A percentile compares a stretch with the other conserved stretches of the same genome.
Conservation (phyloP, 2,797 vertebrate species). For the Sciurus vulgaris region DNA sequence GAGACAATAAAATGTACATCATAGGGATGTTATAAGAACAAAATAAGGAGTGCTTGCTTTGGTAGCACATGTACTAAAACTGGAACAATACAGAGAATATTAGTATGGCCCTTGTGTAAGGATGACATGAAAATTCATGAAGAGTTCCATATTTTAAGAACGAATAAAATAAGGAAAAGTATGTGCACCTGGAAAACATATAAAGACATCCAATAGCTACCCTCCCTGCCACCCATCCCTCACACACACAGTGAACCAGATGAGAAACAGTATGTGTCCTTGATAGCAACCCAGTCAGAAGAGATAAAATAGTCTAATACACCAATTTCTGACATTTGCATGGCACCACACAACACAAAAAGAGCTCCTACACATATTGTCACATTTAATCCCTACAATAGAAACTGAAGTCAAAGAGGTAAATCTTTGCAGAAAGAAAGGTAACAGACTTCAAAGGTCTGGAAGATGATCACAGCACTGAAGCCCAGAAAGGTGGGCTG, state of each 20-base stretch:
- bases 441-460: neutral
- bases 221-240: neutral
- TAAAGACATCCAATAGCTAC: neutral
- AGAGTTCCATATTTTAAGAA: too few relatives aligned
- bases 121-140: too few relatives aligned
- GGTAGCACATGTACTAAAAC: too few relatives aligned
- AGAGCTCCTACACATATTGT: neutral
- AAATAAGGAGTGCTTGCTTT: too few relatives aligned
- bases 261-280: neutral
- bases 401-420: neutral
- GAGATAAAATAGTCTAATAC: neutral
- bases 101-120: too few relatives aligned
- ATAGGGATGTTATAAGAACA: neutral
- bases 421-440: neutral
- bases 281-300: neutral
- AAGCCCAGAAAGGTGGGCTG: neutral
- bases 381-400: neutral
- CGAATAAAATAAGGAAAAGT: constrained; percentile 17
- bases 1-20: constrained; percentile 25
- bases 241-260: neutral
- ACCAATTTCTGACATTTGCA: neutral
- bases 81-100: too few relatives aligned
- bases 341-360: neutral
- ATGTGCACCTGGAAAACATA: constrained; percentile 31
- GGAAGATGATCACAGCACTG: neutral